Evolutionary conservation across 2,113 vertebrate species (phyloP), one percentile per base, ranked within the genome.

Genomic region (Oreochromis spilurus): DNA sequence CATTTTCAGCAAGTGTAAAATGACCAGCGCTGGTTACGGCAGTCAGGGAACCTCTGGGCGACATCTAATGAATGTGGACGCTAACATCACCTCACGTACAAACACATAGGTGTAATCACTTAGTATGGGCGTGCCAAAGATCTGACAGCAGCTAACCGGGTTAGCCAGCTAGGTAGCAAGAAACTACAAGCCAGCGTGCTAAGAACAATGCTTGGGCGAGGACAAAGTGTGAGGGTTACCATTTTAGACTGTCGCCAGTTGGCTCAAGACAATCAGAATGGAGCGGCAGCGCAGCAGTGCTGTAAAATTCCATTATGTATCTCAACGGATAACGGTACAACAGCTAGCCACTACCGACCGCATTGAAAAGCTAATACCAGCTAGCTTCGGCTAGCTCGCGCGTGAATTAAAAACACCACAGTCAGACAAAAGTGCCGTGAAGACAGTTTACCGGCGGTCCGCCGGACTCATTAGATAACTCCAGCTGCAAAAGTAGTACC

Each of bases 71-170:
- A 53, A 58, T 16, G 4, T 5, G 9, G 19, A 53, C 2, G 7
- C 3, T 45, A 5, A 24, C 16, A 29, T 29, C 21, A 4, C 14
- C 11, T 53, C 7, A 80, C 8, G 2, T 40, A 36, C 19, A 26
- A 54, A 16, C 43, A 48, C 14, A 54, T 53, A 14, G 1, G 13
- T 4, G 81, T 17, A 84, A 75, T 2, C 24, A 79, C 12, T 14
- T 50, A 9, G n/a, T 72, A 87, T 65, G 89, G 92, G 92, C 91
- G 92, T 81, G 84, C 19, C 83, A 88, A 24, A 82, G 2, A 83
- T 72, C 31, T 92, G 88, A 92, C 92, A 93, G 87, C 53, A n/a
- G 85, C 81, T 92, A 89, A 40, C 89, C 50, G 19, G 52, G 82
- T 67, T 87, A 86, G 55, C 38, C 45, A 79, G 60, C 81, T 70